These are phyloP conservation scores for Oeneis ivallda DNA, from an alignment of 2,888 invertebrate genomes.

Conservation along the genomic window DNA sequence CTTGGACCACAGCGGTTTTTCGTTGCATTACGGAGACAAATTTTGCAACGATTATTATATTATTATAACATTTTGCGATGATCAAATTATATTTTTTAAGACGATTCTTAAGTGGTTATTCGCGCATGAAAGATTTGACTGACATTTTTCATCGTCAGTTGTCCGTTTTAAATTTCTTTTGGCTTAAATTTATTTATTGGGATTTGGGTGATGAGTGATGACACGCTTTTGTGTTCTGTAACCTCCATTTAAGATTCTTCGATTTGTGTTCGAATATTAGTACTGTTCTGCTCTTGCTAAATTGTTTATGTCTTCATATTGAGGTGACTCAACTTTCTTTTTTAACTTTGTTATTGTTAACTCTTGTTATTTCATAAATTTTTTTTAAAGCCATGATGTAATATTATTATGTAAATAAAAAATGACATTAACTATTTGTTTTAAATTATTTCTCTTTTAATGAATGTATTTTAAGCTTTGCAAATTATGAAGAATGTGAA, in stretches of 20 bases:
- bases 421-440: background rate
- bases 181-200: slow-evolving; percentile 26
- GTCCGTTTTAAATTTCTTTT: slow-evolving; percentile 51
- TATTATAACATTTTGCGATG: slow-evolving; percentile 57
- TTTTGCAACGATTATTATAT: slow-evolving; percentile 47
- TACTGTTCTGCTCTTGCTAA: background rate
- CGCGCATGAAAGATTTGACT: slow-evolving; percentile 62
- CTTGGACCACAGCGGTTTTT: slow-evolving; percentile 29
- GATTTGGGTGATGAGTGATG: no score
- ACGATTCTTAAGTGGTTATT: slow-evolving; percentile 63
- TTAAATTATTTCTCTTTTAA: background rate
- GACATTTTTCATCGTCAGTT: slow-evolving; percentile 64
- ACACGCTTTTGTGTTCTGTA: slow-evolving; percentile 22
- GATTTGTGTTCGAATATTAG: background rate
- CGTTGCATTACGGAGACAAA: slow-evolving; percentile 44
- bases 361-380: background rate
- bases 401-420: background rate
- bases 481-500: slow-evolving; percentile 19
- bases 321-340: background rate
- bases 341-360: background rate
- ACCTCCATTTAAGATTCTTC: slow-evolving; percentile 9
- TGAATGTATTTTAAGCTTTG: background rate
- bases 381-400: no score
- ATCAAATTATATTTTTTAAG: slow-evolving; percentile 62
- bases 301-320: slow-evolving; percentile 11